Base-by-base conservation (phyloP, 2,888 invertebrate genomes). In the Pteria penguin region DNA sequence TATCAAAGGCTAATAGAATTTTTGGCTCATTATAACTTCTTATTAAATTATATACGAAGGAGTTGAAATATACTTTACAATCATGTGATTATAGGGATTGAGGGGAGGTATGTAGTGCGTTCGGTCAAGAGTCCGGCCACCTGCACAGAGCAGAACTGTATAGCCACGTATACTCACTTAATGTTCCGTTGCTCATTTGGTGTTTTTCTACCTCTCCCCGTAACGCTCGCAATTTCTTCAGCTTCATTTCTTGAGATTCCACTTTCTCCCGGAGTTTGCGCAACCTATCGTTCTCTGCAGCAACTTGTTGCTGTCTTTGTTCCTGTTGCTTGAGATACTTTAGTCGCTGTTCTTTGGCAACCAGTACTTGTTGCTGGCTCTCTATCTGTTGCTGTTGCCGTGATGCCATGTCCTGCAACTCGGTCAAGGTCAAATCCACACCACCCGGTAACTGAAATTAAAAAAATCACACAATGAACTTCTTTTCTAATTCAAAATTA, bases 341-440 rank as follows among this genome's bases (percentile, higher is more conserved):
- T 93, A 97, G 94, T 90, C 97, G 94, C 93, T 97, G 97, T 94
- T 97, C 97, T 93, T 97, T 96, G 90, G 97, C 97, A 90, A 96
- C 96, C 91, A 97, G 94, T 93, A 97, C 94, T 84, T 92, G 95
- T 93, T 97, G 96, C 94, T 98, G 98, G 91, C 96, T 96, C 94
- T 98, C 97, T 92, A 98, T 97, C 95, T 98, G 97, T 93, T 97
- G 96, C 94, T 98, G 98, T 94, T 98, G 98, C 91, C 97, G 95
- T 93, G 97, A 95, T 93, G 98, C 98, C 97, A 98, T 98, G 93
- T 97, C 97, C 94, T 97, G 97, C 94, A 98, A 96, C 95, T 98
- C 98, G 93, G 96, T 95, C 94, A 97, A 84, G 66, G 91, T 92
- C 89, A 93, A 85, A 83, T 92, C 92, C 55, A 86, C 82, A 22